These are phyloP conservation scores for Venturia canescens DNA, from an alignment of 1,140 invertebrate species.

Conservation along the genomic window DNA sequence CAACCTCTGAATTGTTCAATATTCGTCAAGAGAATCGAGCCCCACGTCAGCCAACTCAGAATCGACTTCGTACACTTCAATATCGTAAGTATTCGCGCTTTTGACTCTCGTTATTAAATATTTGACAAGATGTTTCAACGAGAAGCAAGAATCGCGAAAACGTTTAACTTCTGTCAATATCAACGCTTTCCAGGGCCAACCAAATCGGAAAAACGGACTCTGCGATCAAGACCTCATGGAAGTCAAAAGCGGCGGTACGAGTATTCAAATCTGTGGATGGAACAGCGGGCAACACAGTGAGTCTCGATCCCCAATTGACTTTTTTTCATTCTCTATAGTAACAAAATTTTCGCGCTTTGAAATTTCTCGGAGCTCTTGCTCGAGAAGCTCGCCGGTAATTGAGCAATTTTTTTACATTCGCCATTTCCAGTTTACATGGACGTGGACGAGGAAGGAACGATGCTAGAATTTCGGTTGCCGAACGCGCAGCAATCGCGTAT, in stretches of 20 bases:
- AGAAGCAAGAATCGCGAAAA: too few species aligned
- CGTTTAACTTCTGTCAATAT: too few species aligned
- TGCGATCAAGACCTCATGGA: slow-evolving; percentile 86
- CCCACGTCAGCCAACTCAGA: slow-evolving; percentile 85
- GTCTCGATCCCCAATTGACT: slow-evolving; percentile 52
- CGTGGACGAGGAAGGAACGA: slow-evolving; percentile 78
- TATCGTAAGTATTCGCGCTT: slow-evolving; percentile 80
- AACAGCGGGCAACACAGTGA: slow-evolving; percentile 90
- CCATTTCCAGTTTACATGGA: slow-evolving; percentile 81
- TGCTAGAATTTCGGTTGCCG: slow-evolving; percentile 78
- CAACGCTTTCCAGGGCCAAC: slow-evolving; percentile 82
- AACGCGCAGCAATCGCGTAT: slow-evolving; percentile 80
- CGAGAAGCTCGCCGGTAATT: too few species aligned
- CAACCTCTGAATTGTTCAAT: slow-evolving; percentile 82
- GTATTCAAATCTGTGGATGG: slow-evolving; percentile 85
- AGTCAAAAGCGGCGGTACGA: slow-evolving; percentile 77
- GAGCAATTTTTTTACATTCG: too few species aligned
- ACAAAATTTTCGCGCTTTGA: too few species aligned
- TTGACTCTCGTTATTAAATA: not conserved
- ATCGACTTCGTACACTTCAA: slow-evolving; percentile 90
- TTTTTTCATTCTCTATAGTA: too few species aligned
- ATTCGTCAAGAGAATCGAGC: slow-evolving; percentile 83
- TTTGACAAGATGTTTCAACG: too few species aligned
- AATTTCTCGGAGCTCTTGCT: too few species aligned
- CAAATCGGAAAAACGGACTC: slow-evolving; percentile 85